These are phyloP conservation scores for Rachycentron canadum DNA, from an alignment of 2,797 vertebrate species.

Conservation along the genomic window DNA sequence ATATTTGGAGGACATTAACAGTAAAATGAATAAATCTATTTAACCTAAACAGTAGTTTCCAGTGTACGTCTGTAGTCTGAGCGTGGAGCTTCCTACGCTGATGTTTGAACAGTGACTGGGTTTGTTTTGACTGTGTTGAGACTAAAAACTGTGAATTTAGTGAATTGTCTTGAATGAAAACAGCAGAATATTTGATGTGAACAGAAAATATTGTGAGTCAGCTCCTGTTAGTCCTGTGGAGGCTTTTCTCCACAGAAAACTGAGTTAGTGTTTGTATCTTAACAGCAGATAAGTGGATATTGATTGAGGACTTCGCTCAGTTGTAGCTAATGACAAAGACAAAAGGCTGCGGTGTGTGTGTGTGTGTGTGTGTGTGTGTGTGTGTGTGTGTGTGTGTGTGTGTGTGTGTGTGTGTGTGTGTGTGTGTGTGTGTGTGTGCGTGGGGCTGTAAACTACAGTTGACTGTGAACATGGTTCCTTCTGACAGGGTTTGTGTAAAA, in stretches of 20 bases:
- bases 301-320: slow-evolving; percentile 23
- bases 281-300: slow-evolving; percentile 46
- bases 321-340: slow-evolving; percentile 34
- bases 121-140: too few species aligned
- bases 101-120: too few species aligned
- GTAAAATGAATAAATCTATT: too few species aligned
- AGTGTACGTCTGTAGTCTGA: too few species aligned
- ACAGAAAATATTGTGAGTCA: not conserved
- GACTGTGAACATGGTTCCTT: slow-evolving; percentile 29
- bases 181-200: not conserved
- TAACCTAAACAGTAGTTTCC: too few species aligned
- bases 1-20: too few species aligned
- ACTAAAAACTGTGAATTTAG: not conserved
- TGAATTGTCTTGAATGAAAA: not conserved
- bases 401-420: not conserved
- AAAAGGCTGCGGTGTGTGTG: not conserved
- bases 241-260: not conserved
- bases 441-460: slow-evolving; percentile 1
- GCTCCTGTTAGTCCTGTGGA: not conserved
- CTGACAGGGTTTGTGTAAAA: slow-evolving; percentile 42
- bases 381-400: slow-evolving; percentile 1
- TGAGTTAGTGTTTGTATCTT: not conserved
- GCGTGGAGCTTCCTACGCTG: too few species aligned
- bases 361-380: not conserved
- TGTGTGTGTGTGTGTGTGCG: not conserved